A percentile compares a stretch with the other conserved stretches of the same genome.
These are phyloP conservation scores for Acridotheres tristis DNA, from an alignment of 2,797 vertebrate species.

Conservation along the genomic window DNA sequence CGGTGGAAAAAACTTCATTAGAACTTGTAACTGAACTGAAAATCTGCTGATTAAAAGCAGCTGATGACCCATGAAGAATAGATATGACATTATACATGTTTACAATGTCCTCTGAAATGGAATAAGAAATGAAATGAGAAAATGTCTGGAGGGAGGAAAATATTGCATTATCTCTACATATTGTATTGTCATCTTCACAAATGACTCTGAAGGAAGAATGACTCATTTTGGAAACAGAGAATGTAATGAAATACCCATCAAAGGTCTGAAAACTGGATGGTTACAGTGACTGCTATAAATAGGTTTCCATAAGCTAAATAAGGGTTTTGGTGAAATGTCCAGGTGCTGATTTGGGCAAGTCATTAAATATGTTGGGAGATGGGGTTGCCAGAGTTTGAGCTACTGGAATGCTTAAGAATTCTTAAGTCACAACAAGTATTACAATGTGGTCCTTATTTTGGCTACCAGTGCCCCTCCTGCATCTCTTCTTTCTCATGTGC, in stretches of 20 bases:
- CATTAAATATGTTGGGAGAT: not conserved
- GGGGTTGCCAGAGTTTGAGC: not conserved
- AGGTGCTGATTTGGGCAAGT: not conserved
- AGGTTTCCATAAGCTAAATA: not conserved
- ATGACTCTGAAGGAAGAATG: not conserved
- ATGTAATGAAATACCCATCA: not conserved
- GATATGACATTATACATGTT: not conserved
- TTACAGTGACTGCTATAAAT: not conserved
- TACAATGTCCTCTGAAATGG: not conserved
- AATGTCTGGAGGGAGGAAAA: not conserved
- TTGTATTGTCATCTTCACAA: not conserved
- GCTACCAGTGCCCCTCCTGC: not conserved
- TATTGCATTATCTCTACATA: not conserved
- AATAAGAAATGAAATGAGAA: not conserved
- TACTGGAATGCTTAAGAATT: not conserved
- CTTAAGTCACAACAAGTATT: not conserved
- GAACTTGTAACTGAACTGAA: not conserved
- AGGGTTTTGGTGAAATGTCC: not conserved
- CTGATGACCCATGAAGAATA: not conserved
- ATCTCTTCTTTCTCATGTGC: not conserved
- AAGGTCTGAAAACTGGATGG: not conserved
- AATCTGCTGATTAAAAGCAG: not conserved
- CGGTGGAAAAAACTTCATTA: not conserved
- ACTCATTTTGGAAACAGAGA: conserved; percentile 5
- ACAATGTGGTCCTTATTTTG: not conserved